Evolutionary conservation across 2,888 invertebrate species (phyloP).

Genomic region (Strigamia maritima): DNA sequence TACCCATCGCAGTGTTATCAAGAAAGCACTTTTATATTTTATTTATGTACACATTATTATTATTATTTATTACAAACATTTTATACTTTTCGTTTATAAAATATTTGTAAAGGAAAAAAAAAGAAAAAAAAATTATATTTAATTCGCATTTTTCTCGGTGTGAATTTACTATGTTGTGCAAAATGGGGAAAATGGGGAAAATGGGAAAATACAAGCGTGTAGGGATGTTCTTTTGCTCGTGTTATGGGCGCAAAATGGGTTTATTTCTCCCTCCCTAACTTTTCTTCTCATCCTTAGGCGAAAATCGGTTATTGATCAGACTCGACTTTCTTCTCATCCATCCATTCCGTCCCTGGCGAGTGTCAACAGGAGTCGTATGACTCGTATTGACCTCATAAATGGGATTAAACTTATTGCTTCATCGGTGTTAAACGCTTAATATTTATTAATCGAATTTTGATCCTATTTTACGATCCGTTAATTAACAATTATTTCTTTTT

Average conservation of each 20-base stretch:
- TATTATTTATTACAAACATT: background rate
- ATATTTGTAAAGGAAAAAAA: too few species aligned
- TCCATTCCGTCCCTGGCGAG: background rate
- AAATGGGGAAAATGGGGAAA: background rate
- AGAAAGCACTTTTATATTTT: background rate
- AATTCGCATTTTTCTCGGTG: too few species aligned
- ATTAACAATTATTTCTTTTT: background rate
- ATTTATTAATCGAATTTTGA: background rate
- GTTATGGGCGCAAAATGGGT: background rate
- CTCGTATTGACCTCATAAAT: constrained; percentile 15
- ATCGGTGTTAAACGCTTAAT: background rate
- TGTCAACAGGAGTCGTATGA: background rate
- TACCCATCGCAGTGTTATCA: background rate
- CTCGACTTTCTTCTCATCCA: constrained; percentile 1
- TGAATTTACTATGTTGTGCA: too few species aligned
- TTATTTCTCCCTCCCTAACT: background rate
- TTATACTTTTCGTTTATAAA: background rate
- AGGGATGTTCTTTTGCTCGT: background rate
- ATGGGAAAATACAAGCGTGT: background rate
- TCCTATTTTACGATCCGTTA: background rate
- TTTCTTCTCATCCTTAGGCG: background rate
- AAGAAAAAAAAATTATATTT: too few species aligned
- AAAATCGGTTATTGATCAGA: constrained; percentile 23
- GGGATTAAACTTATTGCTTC: constrained; percentile 5
- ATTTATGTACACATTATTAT: background rate